phyloP scores from a whole-genome alignment of 1,140 invertebrate genomes.

The Leptinotarsa defecta region DNA sequence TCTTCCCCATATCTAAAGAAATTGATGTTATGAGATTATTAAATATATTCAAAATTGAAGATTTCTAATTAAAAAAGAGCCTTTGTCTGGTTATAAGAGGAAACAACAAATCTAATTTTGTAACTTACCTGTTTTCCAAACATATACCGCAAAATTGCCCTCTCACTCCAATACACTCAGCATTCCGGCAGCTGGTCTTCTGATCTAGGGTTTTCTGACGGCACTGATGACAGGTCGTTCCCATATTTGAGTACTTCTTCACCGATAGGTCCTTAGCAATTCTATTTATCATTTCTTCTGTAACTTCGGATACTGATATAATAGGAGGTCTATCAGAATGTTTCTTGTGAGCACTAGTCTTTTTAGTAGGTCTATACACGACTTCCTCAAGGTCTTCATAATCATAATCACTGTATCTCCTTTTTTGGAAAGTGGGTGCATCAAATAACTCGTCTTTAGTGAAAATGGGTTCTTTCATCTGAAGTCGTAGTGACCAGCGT shows the following conservation, averaged over 20 bases:
- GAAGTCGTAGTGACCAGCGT: slow-evolving; percentile 32
- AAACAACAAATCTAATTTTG: no score
- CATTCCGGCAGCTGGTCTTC: slow-evolving; percentile 58
- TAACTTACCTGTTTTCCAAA: slow-evolving; percentile 50
- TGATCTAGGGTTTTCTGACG: slow-evolving; percentile 60
- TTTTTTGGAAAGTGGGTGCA: slow-evolving; percentile 24
- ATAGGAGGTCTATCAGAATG: slow-evolving; percentile 10
- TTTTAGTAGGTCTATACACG: slow-evolving; percentile 29
- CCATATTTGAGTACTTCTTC: slow-evolving; percentile 52
- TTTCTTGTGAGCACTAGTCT: slow-evolving; percentile 4
- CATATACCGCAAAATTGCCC: slow-evolving; percentile 61
- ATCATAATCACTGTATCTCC: slow-evolving; percentile 10
- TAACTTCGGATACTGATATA: slow-evolving; percentile 51
- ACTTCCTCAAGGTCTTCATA: slow-evolving; percentile 31
- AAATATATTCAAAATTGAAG: no score
- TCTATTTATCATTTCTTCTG: slow-evolving; percentile 53
- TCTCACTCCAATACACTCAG: slow-evolving; percentile 56
- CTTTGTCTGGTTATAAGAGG: no score
- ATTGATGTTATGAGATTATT: neutral
- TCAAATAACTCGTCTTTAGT: slow-evolving; percentile 31
- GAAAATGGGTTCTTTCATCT: slow-evolving; percentile 38
- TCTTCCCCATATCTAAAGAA: slow-evolving; percentile 56
- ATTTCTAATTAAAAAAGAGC: no score
- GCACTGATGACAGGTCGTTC: slow-evolving; percentile 58
- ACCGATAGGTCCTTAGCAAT: slow-evolving; percentile 44